A percentile compares a stretch with the other conserved stretches of the same genome.
Evolutionary conservation across 2,113 vertebrate species (phyloP).

Genomic region (Platysteira castanea): DNA sequence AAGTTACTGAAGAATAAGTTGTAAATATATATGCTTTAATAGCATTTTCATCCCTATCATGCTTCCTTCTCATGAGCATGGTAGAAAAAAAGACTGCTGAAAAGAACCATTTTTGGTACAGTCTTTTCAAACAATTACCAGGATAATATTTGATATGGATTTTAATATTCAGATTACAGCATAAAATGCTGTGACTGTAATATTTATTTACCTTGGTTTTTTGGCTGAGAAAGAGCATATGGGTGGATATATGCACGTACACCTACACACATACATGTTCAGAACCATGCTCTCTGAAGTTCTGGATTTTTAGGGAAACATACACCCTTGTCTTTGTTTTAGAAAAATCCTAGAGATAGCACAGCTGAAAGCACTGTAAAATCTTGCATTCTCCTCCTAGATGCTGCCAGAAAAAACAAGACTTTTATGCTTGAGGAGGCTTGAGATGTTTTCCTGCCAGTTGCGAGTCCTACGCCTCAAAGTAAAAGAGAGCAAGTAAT

Average conservation of each 20-base stretch:
- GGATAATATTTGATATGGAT: background rate
- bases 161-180: background rate
- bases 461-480: background rate
- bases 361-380: slow-evolving; percentile 11
- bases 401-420: slow-evolving; percentile 48
- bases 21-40: background rate
- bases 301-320: background rate
- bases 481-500: slow-evolving; percentile 9
- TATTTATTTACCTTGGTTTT: background rate
- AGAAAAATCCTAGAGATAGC: slow-evolving; percentile 31
- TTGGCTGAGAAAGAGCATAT: background rate
- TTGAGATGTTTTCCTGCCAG: slow-evolving; percentile 33
- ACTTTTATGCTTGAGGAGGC: slow-evolving; percentile 27
- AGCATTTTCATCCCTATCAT: background rate
- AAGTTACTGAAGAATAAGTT: background rate
- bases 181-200: background rate
- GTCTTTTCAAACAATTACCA: background rate
- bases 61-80: background rate
- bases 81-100: background rate
- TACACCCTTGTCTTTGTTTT: background rate
- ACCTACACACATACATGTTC: background rate
- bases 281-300: background rate
- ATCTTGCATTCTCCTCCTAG: background rate
- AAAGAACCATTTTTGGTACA: background rate
- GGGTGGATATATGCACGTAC: background rate